A percentile compares a stretch with the other conserved stretches of the same genome.
Evolutionary conservation across 30 jellyfish, hydroid and myxozoan species (phyloP).

Genomic region (Cassiopea andromeda): DNA sequence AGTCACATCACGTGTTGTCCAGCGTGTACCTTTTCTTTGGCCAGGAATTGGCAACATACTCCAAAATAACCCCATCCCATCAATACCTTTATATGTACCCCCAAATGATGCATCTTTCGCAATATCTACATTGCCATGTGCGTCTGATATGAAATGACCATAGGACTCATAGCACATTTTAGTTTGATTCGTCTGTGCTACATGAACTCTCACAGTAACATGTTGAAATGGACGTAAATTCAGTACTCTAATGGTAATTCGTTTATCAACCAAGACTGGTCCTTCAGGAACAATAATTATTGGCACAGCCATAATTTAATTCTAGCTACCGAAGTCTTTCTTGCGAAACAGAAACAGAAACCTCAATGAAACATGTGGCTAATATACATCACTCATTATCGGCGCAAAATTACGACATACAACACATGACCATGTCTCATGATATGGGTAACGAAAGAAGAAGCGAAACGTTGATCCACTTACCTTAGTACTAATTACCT

Average conservation of each 20-base stretch:
- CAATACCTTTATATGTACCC: constrained; percentile 73
- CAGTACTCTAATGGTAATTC: constrained; percentile 11
- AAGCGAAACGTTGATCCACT: too few species aligned
- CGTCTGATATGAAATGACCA: constrained; percentile 74
- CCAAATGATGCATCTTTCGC: constrained; percentile 70
- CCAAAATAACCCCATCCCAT: constrained; percentile 81
- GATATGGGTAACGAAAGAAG: too few species aligned
- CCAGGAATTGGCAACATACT: constrained; percentile 75
- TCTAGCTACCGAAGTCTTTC: neutral
- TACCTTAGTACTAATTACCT: too few species aligned
- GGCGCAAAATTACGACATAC: too few species aligned
- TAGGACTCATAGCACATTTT: constrained; percentile 27
- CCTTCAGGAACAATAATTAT: constrained; percentile 35
- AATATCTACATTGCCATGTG: constrained; percentile 46
- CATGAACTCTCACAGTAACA: constrained; percentile 51
- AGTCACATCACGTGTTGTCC: constrained; percentile 28
- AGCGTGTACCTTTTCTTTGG: constrained; percentile 62
- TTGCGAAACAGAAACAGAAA: neutral
- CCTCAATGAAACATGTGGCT: neutral
- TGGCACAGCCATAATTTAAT: constrained; percentile 2
- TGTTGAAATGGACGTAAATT: constrained; percentile 47
- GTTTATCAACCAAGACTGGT: constrained; percentile 48
- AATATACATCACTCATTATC: neutral
- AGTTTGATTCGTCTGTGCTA: neutral
- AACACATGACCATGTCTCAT: too few species aligned